phyloP scores from a whole-genome alignment of 2,888 invertebrate genomes.

The Aphodius granarius region DNA sequence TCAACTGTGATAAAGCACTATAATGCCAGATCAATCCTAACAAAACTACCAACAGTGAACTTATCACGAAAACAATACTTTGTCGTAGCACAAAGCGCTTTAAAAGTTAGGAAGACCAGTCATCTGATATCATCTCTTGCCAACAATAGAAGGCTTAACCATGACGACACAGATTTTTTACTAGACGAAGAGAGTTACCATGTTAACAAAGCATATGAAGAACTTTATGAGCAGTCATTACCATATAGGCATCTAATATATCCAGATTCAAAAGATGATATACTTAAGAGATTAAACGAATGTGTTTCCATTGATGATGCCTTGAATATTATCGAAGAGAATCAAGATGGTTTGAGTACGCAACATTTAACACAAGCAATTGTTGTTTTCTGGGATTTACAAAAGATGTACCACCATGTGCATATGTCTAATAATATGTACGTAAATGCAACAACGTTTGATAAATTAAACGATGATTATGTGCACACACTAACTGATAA shows the following conservation, averaged over 20 bases:
- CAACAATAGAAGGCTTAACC: constrained; percentile 8
- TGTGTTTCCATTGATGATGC: constrained; percentile 49
- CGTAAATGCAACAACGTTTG: constrained; percentile 21
- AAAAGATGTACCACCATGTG: constrained; percentile 45
- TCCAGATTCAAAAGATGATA: constrained; percentile 39
- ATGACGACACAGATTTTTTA: background rate
- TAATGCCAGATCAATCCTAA: background rate
- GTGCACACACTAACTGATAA: constrained; percentile 41
- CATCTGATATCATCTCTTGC: background rate
- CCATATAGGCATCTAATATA: constrained; percentile 37
- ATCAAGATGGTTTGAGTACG: constrained; percentile 34
- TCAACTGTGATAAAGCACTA: background rate
- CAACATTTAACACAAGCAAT: constrained; percentile 45
- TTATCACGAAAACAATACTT: background rate
- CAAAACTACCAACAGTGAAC: background rate
- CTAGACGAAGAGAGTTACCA: constrained; percentile 6
- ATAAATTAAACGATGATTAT: constrained; percentile 39
- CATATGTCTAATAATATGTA: constrained; percentile 33
- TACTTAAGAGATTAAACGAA: constrained; percentile 43
- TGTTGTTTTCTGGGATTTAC: constrained; percentile 50
- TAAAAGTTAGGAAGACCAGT: background rate
- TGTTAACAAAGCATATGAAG: constrained; percentile 16
- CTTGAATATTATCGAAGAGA: constrained; percentile 45
- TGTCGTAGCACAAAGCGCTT: background rate
- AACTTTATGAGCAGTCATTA: constrained; percentile 26